Conservation (phyloP, 2,888 invertebrate species). For the Platypus cylindrus region DNA sequence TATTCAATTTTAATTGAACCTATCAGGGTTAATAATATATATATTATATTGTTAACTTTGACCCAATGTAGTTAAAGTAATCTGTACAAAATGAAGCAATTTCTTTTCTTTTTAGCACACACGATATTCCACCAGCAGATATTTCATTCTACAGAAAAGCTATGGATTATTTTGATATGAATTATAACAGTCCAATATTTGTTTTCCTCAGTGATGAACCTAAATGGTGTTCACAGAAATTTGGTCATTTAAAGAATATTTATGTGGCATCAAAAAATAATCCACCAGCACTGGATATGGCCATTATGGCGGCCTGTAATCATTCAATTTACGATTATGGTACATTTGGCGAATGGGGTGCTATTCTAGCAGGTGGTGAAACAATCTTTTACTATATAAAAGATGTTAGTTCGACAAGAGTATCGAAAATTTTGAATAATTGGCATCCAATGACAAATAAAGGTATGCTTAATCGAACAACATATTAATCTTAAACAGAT, state of each 20-base stretch:
- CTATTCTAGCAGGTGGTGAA: slow-evolving; percentile 39
- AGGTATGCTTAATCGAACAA: too few relatives aligned
- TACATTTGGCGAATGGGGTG: slow-evolving; percentile 41
- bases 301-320: slow-evolving; percentile 39
- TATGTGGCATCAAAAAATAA: slow-evolving; percentile 32
- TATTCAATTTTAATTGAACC: background rate
- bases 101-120: slow-evolving; percentile 28
- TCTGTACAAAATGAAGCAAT: too few relatives aligned
- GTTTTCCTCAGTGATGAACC: slow-evolving; percentile 39
- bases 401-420: slow-evolving; percentile 31
- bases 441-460: slow-evolving; percentile 33
- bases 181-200: slow-evolving; percentile 33
- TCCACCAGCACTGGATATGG: slow-evolving; percentile 36
- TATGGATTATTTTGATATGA: slow-evolving; percentile 35
- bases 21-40: too few relatives aligned
- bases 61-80: too few relatives aligned
- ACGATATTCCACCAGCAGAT: slow-evolving; percentile 34
- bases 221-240: slow-evolving; percentile 34
- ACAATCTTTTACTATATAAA: slow-evolving; percentile 36
- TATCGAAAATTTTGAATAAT: slow-evolving; percentile 35
- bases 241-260: slow-evolving; percentile 30
- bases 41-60: too few relatives aligned
- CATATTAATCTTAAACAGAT: too few relatives aligned
- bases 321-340: slow-evolving; percentile 42
- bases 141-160: slow-evolving; percentile 33